phyloP scores from a whole-genome alignment of 2,113 vertebrate genomes.

The Oreotrochilus melanogaster region DNA sequence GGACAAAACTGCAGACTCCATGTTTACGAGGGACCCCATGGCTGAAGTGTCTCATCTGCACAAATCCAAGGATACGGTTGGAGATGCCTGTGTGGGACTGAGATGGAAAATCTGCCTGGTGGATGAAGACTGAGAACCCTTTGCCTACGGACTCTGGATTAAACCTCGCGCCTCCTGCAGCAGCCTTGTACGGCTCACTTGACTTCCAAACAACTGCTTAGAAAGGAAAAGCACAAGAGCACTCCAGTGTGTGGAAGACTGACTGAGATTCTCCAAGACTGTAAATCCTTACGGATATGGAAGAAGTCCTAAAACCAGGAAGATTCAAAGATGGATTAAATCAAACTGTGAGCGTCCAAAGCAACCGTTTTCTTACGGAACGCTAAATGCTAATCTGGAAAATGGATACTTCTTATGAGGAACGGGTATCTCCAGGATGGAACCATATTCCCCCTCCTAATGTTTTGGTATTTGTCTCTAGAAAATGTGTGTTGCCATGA shows the following conservation, averaged over 20 bases:
- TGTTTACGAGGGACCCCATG: conserved; percentile 28
- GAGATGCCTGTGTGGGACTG: conserved; percentile 63
- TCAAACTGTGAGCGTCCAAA: conserved; percentile 47
- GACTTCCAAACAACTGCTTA: conserved; percentile 55
- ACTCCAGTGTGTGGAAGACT: conserved; percentile 35
- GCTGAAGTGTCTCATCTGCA: conserved; percentile 13
- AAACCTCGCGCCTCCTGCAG: conserved; percentile 24
- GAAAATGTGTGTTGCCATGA: conserved; percentile 79
- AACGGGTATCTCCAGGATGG: conserved; percentile 72
- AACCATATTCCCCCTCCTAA: conserved; percentile 69
- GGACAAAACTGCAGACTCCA: conserved; percentile 62
- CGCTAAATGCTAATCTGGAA: conserved; percentile 48
- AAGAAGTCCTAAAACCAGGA: conserved; percentile 66
- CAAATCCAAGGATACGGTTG: conserved; percentile 29
- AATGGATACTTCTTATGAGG: conserved; percentile 67
- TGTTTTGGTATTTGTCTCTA: conserved; percentile 81
- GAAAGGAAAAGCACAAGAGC: conserved; percentile 32
- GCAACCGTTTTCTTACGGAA: conserved; percentile 39
- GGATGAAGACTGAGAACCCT: conserved; percentile 72
- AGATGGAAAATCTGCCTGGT: conserved; percentile 36
- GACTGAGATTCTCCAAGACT: conserved; percentile 60
- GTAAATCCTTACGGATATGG: conserved; percentile 62
- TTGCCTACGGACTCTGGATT: conserved; percentile 56
- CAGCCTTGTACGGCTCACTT: conserved; percentile 9
- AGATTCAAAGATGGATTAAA: conserved; percentile 56